Evolutionary conservation across 2,113 vertebrate genomes (phyloP), one percentile per base, ranked within the genome.

Genomic region (Prolemur simus): DNA sequence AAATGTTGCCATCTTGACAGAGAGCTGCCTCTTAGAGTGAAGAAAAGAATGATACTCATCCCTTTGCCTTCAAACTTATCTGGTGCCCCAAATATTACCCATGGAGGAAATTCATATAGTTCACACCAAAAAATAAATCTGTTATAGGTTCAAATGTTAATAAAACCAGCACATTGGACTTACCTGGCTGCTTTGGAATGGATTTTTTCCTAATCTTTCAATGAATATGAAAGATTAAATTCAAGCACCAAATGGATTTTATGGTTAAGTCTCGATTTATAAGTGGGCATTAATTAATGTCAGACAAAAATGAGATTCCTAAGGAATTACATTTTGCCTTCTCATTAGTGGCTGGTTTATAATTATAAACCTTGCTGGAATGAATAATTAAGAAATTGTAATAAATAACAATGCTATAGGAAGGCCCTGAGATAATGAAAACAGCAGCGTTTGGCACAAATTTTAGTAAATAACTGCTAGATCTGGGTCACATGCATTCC

Each of bases 311-410:
- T 97, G 97, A 97, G 97, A 98, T 98, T 98, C 97, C 94, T 97
- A 98, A 97, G 96, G 96, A 98, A 98, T 98, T 98, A 94, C 86
- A 91, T 96, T 98, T 97, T 96, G 95, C 89, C 96, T 97, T 97
- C 92, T 98, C 97, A 97, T 98, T 98, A 97, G 98, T 98, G 97
- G 96, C 86, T 81, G 87, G 52, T 92, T 98, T 97, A 97, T 98
- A 98, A 98, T 98, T 98, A 98, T 97, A 98, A 98, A 98, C 95
- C 95, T 97, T 97, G 84, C 12, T 94, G 94, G 96, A 97, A 98
- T 96, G 86, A 97, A 97, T 98, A 98, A 98, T 96, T 97, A 97
- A 98, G 60, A 98, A 98, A 97, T 96, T 96, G 68, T 93, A 98
- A 98, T 98, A 97, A 98, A 98, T 96, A 94, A 89, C 20, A 37